Percentiles rank a stretch among this genome's conserved stretches.
Evolutionary conservation across 2,797 vertebrate species (phyloP).

Genomic region (Ctenopoma multispine): DNA sequence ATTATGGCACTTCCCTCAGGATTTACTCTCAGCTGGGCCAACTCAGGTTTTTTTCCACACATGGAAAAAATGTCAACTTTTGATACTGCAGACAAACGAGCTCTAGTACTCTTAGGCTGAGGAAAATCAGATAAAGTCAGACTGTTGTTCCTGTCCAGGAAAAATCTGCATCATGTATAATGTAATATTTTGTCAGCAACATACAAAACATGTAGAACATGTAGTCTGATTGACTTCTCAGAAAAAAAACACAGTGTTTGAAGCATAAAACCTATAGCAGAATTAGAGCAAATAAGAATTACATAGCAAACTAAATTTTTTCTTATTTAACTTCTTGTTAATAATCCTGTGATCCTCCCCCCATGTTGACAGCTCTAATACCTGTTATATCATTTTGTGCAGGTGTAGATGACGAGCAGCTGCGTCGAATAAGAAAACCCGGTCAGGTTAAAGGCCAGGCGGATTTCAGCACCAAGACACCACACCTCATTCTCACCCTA

Average conservation of each 20-base stretch:
- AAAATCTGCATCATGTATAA: conserved; percentile 24
- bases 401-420: conserved; percentile 85
- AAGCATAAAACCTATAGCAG: neutral
- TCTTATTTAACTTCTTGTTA: too few species aligned
- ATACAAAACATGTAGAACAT: conserved; percentile 21
- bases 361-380: neutral
- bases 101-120: conserved; percentile 16
- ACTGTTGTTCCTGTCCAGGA: conserved; percentile 13
- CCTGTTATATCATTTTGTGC: neutral
- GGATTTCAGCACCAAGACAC: conserved; percentile 87
- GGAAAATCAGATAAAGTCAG: conserved; percentile 25
- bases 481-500: conserved; percentile 88
- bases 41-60: conserved; percentile 48
- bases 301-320: neutral
- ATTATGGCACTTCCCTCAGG: conserved; percentile 48
- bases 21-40: conserved; percentile 52
- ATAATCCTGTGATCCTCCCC: too few species aligned
- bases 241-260: conserved; percentile 12
- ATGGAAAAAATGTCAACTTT: conserved; percentile 46
- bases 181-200: conserved; percentile 22
- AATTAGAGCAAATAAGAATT: too few species aligned
- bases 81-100: conserved; percentile 59
- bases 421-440: conserved; percentile 77
- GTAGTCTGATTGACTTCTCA: conserved; percentile 3
- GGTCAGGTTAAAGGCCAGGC: conserved; percentile 82